A percentile compares a stretch with the other conserved stretches of the same genome.
Evolutionary conservation across 1,140 invertebrate genomes (phyloP).

Genomic region (Drosophila orena): DNA sequence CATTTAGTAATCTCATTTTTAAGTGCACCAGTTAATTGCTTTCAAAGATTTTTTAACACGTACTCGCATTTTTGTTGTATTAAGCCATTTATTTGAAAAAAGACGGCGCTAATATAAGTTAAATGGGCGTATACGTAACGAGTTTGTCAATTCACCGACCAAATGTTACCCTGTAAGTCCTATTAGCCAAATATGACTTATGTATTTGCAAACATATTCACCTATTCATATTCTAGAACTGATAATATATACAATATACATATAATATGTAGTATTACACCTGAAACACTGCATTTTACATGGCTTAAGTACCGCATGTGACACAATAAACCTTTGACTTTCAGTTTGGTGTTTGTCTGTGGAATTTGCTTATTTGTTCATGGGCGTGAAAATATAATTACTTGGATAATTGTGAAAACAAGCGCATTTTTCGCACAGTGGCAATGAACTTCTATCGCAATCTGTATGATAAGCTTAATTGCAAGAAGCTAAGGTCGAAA

Average conservation of each 20-base stretch:
- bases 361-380: conserved; percentile 35
- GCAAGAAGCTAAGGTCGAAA: conserved; percentile 29
- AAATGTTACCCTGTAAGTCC: background rate
- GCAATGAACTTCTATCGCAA: conserved; percentile 40
- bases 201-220: no score
- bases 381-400: conserved; percentile 54
- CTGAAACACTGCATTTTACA: no score
- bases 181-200: no score
- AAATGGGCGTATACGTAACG: conserved; percentile 9
- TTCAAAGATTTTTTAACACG: conserved; percentile 4
- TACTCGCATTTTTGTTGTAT: conserved; percentile 33
- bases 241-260: no score
- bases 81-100: conserved; percentile 34
- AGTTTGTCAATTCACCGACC: background rate
- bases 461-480: conserved; percentile 29
- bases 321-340: background rate
- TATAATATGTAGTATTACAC: no score
- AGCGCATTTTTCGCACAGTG: conserved; percentile 17
- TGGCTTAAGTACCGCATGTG: no score
- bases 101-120: conserved; percentile 9
- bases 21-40: conserved; percentile 31
- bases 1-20: conserved; percentile 7
- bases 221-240: no score
- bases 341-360: conserved; percentile 14
- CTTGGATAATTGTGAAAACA: conserved; percentile 37